Percentiles rank a stretch among this genome's conserved stretches.
Conservation (phyloP, 2,797 vertebrate genomes). For the Ficedula albicollis region DNA sequence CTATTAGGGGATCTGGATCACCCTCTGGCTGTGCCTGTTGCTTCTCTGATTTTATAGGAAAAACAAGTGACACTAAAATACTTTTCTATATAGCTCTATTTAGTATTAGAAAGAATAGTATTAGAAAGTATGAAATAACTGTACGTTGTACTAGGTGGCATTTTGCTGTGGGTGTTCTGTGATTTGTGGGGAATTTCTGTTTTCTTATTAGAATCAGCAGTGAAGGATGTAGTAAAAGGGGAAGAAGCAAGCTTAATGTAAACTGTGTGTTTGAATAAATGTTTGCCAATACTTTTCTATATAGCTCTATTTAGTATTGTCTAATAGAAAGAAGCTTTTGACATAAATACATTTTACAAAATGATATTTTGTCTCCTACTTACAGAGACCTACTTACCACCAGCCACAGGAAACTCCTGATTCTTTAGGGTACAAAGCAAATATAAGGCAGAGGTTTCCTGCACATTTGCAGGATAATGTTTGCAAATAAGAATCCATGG, state of each 20-base stretch:
- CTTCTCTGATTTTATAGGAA: neutral
- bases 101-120: neutral
- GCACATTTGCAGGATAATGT: neutral
- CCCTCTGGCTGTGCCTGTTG: neutral
- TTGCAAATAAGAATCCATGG: neutral
- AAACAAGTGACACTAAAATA: neutral
- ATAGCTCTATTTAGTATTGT: neutral
- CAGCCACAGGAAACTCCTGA: neutral
- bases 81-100: neutral
- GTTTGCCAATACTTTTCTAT: neutral
- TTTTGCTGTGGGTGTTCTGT: neutral
- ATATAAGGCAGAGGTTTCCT: neutral
- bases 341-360: neutral
- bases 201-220: neutral
- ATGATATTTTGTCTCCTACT: neutral
- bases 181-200: neutral
- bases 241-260: neutral
- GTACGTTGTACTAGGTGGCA: neutral
- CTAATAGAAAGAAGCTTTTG: neutral
- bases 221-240: neutral
- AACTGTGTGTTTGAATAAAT: neutral
- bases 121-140: no score
- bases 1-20: neutral
- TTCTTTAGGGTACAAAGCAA: neutral
- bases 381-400: neutral